A percentile compares a stretch with the other conserved stretches of the same genome.
These are phyloP conservation scores for Nephrotoma guestfalica DNA, from an alignment of 2,888 invertebrate genomes.

Conservation along the genomic window DNA sequence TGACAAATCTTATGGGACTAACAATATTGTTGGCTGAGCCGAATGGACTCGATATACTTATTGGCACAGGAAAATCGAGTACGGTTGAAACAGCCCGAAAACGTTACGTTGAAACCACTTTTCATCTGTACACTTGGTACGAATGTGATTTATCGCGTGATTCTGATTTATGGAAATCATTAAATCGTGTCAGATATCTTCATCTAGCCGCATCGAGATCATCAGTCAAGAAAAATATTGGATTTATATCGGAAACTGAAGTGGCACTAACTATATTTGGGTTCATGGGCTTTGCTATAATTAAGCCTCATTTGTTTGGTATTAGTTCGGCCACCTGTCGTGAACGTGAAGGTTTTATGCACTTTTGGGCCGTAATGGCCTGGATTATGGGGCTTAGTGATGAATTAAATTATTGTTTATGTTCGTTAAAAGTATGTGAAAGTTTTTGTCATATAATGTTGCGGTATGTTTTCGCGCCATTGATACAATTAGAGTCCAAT, in stretches of 20 bases:
- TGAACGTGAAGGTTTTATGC: conserved; percentile 6
- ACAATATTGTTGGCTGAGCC: conserved; percentile 52
- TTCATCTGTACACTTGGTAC: conserved; percentile 63
- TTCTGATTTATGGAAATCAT: conserved; percentile 31
- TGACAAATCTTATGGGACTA: conserved; percentile 54
- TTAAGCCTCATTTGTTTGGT: background rate
- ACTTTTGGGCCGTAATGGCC: conserved; percentile 1
- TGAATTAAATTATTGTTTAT: conserved; percentile 4
- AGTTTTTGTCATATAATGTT: background rate
- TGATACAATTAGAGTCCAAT: background rate
- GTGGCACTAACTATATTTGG: background rate
- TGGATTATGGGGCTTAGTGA: conserved; percentile 4
- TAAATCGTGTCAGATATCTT: background rate
- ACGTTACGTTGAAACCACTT: conserved; percentile 56
- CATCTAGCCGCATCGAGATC: background rate
- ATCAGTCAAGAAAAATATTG: background rate
- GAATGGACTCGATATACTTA: conserved; percentile 47
- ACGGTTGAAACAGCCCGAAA: conserved; percentile 45
- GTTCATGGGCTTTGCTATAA: conserved; percentile 3
- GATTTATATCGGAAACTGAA: background rate
- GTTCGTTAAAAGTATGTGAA: background rate
- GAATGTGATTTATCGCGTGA: conserved; percentile 40
- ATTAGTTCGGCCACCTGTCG: background rate
- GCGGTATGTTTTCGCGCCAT: background rate
- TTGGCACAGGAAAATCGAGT: conserved; percentile 48